Conservation (phyloP, 2,888 invertebrate species). For the Diarsia dahlii region DNA sequence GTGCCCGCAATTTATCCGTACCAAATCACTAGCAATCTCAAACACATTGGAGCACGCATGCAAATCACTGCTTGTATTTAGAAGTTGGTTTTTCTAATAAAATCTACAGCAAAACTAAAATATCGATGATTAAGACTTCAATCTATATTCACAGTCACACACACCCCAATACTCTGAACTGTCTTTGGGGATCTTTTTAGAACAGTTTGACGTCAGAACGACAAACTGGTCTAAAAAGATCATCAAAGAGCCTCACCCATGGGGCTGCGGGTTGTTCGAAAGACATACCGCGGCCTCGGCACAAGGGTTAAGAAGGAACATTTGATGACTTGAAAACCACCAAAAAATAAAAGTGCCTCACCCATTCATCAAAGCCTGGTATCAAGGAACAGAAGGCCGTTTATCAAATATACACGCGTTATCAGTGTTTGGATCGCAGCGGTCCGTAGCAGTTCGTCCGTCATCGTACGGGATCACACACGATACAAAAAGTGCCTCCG, state of each 20-base stretch:
- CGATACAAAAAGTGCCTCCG: slow-evolving; percentile 61
- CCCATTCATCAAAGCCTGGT: slow-evolving; percentile 30
- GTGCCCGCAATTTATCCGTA: too few relatives aligned
- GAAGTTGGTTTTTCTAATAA: not conserved
- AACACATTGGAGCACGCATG: too few relatives aligned
- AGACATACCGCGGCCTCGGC: too few relatives aligned
- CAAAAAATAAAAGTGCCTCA: not conserved
- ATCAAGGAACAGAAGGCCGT: slow-evolving; percentile 44
- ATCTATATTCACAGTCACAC: not conserved
- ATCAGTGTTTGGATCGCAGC: slow-evolving; percentile 46
- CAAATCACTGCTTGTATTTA: too few relatives aligned
- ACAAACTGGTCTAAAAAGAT: not conserved
- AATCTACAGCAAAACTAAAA: not conserved
- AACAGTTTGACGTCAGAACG: too few relatives aligned
- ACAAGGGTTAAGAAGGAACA: too few relatives aligned
- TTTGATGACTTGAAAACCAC: too few relatives aligned
- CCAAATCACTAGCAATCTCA: too few relatives aligned
- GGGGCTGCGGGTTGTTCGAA: too few relatives aligned
- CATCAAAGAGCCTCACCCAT: slow-evolving; percentile 2
- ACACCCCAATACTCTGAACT: not conserved
- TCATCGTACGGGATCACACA: slow-evolving; percentile 63
- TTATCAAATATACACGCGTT: slow-evolving; percentile 58
- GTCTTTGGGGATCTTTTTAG: too few relatives aligned
- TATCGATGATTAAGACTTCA: not conserved
- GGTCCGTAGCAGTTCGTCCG: slow-evolving; percentile 14